Evolutionary conservation across 2,888 invertebrate species (phyloP), one percentile per base, ranked within the genome.

Genomic region (Galerucella pusilla): DNA sequence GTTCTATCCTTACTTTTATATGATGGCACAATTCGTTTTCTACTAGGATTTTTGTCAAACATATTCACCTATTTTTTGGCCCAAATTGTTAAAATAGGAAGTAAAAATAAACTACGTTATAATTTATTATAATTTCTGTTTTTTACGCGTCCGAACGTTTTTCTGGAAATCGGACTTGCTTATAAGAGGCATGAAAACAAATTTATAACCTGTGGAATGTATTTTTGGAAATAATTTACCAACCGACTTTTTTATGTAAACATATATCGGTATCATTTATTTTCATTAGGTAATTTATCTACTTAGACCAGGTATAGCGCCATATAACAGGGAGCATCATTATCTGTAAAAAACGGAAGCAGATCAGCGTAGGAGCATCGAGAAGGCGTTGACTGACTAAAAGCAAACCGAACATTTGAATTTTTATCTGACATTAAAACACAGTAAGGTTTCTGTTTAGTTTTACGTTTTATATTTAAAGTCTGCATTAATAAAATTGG

Each of bases 361-460:
- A 35, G 28, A 35, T 35, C 61, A 12, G 61, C 61, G 61, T 61
- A 61, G 61, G 61, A 28, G 61, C 61, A 35, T 35, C 35, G 35
- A 61, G 61, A n/a, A 61, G 61, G 61, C 35, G 61, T 61, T 61
- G 61, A 61, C 28, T 28, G 61, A 61, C 61, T 61, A 61, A 61
- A 61, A 35, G 61, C 61, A 61, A 61, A 2, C 14, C 35, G 28
- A 35, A 35, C 28, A 35, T 61, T 28, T 61, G 35, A 61, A 35
- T 61, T n/a, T 61, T 61, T 61, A 61, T 35, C 28, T 35, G 35
- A 35, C 12, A 61, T 61, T 61, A 35, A 61, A 35, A 61, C 61
- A 12, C 35, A 61, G 61, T 35, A 12, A n/a, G 28, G 12, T 28
- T 35, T 57, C 57, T 61, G 28, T 61, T 59, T 59, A 59, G 20